Conservation (phyloP, 2,113 vertebrate species). For the Mystacornis crossleyi region DNA sequence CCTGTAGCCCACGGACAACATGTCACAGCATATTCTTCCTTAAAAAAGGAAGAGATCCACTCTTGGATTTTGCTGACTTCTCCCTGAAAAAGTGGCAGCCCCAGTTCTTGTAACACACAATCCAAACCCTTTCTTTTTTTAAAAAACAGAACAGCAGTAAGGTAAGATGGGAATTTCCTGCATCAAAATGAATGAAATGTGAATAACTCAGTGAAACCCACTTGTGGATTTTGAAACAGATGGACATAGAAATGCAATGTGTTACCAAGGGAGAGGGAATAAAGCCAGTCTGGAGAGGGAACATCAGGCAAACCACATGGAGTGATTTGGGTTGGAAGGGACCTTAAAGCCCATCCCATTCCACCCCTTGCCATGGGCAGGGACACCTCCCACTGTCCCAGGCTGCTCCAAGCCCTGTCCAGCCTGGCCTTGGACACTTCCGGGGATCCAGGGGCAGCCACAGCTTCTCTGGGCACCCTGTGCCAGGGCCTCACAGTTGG, state of each 20-base stretch:
- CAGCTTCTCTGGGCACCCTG: not conserved
- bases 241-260: not conserved
- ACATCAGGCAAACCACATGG: not conserved
- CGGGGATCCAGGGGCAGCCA: not conserved
- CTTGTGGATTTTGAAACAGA: not conserved
- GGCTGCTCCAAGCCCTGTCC: rapidly evolving
- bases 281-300: not conserved
- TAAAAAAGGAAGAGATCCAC: not conserved
- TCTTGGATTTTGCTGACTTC: not conserved
- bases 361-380: not conserved
- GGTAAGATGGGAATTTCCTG: not conserved
- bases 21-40: not conserved
- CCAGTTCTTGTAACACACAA: not conserved
- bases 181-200: not conserved
- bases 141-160: not conserved
- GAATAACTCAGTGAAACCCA: not conserved
- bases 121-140: not conserved
- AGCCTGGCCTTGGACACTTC: not conserved
- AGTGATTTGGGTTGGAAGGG: not conserved
- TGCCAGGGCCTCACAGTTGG: not conserved
- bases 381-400: rapidly evolving
- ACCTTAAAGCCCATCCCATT: rapidly evolving
- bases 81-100: not conserved
- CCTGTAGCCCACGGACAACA: not conserved
- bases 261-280: not conserved